Evolutionary conservation across 2,797 vertebrate genomes (phyloP).

Genomic region (Hafferia zeledoni): DNA sequence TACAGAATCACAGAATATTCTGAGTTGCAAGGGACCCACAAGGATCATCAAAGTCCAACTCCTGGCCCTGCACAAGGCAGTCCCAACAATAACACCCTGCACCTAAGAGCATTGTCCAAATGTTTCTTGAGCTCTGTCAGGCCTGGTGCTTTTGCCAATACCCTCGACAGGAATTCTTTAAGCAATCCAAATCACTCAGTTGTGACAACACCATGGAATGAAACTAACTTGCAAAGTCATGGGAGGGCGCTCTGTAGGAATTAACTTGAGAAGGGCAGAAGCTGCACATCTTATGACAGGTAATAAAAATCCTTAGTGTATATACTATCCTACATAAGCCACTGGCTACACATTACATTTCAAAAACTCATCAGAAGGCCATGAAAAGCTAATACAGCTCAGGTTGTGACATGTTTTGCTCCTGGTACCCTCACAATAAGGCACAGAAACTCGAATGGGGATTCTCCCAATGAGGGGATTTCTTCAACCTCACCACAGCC

Average conservation of each 20-base stretch:
- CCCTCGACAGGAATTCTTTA: background rate
- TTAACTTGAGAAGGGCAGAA: background rate
- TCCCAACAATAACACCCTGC: background rate
- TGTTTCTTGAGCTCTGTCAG: background rate
- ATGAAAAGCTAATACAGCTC: background rate
- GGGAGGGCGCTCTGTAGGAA: background rate
- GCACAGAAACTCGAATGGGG: accelerated
- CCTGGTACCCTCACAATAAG: accelerated
- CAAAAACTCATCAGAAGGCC: background rate
- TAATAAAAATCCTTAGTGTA: background rate
- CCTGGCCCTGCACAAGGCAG: background rate
- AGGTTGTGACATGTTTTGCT: background rate
- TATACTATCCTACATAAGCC: background rate
- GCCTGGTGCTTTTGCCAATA: background rate
- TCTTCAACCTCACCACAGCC: background rate
- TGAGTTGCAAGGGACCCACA: background rate
- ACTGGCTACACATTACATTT: background rate
- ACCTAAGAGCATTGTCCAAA: background rate
- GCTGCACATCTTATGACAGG: background rate
- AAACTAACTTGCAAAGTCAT: background rate
- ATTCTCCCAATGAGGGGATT: background rate
- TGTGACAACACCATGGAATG: background rate
- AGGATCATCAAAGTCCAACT: background rate
- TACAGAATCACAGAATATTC: background rate
- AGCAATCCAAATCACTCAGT: background rate